phyloP scores from a whole-genome alignment of 1,140 invertebrate species.

The Phymorhynchus buccinoides region DNA sequence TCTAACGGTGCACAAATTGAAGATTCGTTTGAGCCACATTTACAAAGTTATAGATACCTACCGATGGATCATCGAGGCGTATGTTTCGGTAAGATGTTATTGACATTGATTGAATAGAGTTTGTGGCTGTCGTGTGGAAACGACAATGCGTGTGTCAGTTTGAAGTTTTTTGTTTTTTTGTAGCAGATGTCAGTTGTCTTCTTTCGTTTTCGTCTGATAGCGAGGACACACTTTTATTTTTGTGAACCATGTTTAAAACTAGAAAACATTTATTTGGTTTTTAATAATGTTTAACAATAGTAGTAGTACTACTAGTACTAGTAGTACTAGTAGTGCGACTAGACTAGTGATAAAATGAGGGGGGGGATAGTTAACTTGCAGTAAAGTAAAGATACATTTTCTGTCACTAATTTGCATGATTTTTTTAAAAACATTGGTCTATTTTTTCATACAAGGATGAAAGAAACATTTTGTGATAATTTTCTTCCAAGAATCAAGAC shows the following conservation, averaged over 20 bases:
- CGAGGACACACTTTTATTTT: background rate
- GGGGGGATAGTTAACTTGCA: too few species aligned
- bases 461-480: too few species aligned
- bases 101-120: background rate
- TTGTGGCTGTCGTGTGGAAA: background rate
- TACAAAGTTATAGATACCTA: constrained; percentile 39
- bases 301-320: background rate
- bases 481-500: too few species aligned
- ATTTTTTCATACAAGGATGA: too few species aligned
- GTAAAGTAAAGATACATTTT: too few species aligned
- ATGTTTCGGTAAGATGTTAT: constrained; percentile 50
- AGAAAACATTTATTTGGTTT: background rate
- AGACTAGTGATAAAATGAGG: too few species aligned
- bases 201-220: background rate
- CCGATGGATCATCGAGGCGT: constrained; percentile 54
- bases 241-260: constrained; percentile 4
- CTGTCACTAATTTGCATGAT: too few species aligned
- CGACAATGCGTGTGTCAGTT: background rate
- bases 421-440: too few species aligned
- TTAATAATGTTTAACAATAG: background rate
- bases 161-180: background rate
- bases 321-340: background rate
- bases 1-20: background rate
- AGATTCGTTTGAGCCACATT: constrained; percentile 11
- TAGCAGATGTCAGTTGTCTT: background rate